Base-by-base conservation (phyloP, 1,140 invertebrate species). In the Rhopalosiphum padi region DNA sequence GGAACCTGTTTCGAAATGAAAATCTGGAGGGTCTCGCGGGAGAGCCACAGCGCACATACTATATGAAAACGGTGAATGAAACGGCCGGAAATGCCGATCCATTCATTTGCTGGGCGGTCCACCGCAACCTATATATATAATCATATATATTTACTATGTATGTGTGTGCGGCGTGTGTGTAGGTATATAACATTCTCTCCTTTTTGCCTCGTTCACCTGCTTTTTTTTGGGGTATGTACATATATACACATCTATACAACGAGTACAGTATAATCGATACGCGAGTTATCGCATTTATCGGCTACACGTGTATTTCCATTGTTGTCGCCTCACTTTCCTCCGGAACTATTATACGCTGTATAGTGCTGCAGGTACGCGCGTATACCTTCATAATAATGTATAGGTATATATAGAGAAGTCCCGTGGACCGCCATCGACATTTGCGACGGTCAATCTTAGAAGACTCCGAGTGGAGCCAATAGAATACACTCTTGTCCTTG, bases 41-140 rank as follows among this genome's bases (percentile, higher is more conserved):
- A 83, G n/a, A 55, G 2, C n/a, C 37, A 30, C 41, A 21, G 48
- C 46, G n/a, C 21, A 51, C 21, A 51, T 23, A 92, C 48, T 37
- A 35, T 55, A 48, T 55, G 91, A 53, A 43, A 86, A 93, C 82
- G 35, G 91, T 86, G 82, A 93, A 86, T 86, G 82, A 93, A 93
- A 85, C 91, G 91, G 91, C 91, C 91, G 91, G 91, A 93, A 93
- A 93, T 93, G 91, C 91, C 91, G 91, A 93, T 93, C 82, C 91
- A 93, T 93, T 93, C 91, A 93, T 92, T 60, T 86, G 30, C 82
- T 86, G 91, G 91, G 91, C 91, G 91, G 91, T 93, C 91, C 91
- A 93, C 91, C 91, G 25, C 82, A 93, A 93, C 91, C 77, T 35
- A 91, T 91, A 77, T 48, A 48, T 48, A 48, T 48, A 48, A 48